A percentile compares a stretch with the other conserved stretches of the same genome.
These are phyloP conservation scores for Diarsia mendica DNA, from an alignment of 2,888 invertebrate genomes.

Conservation along the genomic window DNA sequence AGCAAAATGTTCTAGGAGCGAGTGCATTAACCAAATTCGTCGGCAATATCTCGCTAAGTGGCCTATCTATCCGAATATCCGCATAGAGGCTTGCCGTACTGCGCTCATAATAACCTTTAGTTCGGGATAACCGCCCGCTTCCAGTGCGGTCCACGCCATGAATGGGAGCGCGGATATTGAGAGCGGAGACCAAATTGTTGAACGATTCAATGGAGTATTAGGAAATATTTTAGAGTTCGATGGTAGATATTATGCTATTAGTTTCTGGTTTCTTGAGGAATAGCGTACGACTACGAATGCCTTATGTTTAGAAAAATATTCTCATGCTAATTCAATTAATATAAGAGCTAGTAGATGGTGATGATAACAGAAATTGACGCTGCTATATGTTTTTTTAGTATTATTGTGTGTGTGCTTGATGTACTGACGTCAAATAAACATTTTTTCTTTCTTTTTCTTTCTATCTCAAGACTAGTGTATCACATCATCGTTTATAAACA, in stretches of 20 bases:
- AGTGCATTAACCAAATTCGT: constrained; percentile 71
- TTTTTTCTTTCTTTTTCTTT: too few relatives aligned
- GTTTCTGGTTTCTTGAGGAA: not conserved
- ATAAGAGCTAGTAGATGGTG: not conserved
- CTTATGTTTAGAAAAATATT: not conserved
- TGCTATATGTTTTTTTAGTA: too few relatives aligned
- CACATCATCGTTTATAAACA: not conserved
- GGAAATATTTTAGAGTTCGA: not conserved
- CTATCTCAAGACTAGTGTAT: not conserved
- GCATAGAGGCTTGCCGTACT: constrained; percentile 60
- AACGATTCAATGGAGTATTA: constrained; percentile 15
- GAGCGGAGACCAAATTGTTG: constrained; percentile 30
- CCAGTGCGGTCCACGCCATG: constrained; percentile 42
- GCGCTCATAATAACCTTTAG: constrained; percentile 68
- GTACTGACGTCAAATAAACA: too few relatives aligned
- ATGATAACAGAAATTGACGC: not conserved
- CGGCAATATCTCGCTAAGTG: constrained; percentile 70
- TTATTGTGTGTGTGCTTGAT: too few relatives aligned
- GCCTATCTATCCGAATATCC: constrained; percentile 71
- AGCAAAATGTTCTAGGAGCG: constrained; percentile 44
- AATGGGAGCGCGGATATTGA: constrained; percentile 55
- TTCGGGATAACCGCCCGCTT: constrained; percentile 54
- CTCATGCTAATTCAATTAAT: not conserved
- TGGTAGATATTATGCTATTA: not conserved
- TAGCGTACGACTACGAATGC: too few relatives aligned